Conservation (phyloP, 2,888 invertebrate genomes). For the Lasiommata megera region DNA sequence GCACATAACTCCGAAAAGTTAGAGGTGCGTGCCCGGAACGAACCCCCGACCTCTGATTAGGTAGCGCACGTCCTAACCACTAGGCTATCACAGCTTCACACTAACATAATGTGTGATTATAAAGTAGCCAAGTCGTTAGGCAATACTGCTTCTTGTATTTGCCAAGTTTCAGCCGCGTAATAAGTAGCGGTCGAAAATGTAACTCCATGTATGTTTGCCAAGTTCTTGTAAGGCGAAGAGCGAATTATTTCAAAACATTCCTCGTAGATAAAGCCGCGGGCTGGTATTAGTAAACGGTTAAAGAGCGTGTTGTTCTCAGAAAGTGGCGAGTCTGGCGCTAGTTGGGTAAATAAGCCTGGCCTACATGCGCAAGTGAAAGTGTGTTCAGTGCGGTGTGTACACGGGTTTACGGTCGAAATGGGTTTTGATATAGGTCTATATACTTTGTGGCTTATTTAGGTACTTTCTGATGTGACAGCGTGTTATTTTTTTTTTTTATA, state of each 20-base stretch:
- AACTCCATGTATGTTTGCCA: no score
- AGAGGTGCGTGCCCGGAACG: no score
- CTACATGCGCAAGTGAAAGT: not conserved
- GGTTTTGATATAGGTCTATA: conserved; percentile 3
- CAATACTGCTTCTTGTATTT: no score
- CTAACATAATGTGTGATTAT: no score
- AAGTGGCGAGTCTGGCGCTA: conserved; percentile 4
- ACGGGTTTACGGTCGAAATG: not conserved
- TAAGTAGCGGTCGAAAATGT: no score
- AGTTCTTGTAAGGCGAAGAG: not conserved
- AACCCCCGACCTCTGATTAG: no score
- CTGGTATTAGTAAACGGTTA: not conserved
- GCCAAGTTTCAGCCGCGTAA: not conserved
- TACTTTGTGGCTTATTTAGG: not conserved
- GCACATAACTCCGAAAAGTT: no score
- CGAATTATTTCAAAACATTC: not conserved
- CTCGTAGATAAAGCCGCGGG: not conserved
- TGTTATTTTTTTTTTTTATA: no score
- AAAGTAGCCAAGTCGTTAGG: no score
- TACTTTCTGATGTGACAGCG: not conserved
- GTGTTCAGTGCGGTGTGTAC: not conserved
- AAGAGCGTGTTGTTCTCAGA: conserved; percentile 12
- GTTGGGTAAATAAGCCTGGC: not conserved
- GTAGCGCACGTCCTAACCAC: no score
- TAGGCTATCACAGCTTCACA: no score